These are phyloP conservation scores for Lepisosteus oculatus DNA, from an alignment of 2,113 vertebrate genomes.

Conservation along the genomic window DNA sequence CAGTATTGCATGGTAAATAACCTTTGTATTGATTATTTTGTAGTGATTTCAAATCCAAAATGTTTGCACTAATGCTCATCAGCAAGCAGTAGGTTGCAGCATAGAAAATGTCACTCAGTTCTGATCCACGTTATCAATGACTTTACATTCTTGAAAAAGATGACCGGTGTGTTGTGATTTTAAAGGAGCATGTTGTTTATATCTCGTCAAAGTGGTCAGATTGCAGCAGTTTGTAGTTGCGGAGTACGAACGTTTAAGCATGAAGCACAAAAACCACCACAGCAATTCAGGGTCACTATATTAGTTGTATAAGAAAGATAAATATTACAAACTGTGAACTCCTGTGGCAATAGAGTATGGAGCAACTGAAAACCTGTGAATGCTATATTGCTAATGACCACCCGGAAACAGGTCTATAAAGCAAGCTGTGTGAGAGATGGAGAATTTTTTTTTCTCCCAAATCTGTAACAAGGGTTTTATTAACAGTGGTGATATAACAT, in stretches of 20 bases:
- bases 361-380: no score
- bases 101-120: no score
- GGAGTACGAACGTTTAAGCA: background rate
- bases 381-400: no score
- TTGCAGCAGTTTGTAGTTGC: slow-evolving; percentile 8
- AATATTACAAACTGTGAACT: no score
- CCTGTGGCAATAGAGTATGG: no score
- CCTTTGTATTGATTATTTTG: background rate
- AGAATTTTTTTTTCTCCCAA: slow-evolving; percentile 48
- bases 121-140: no score
- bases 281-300: background rate
- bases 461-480: slow-evolving; percentile 64
- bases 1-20: background rate
- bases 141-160: no score
- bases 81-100: background rate
- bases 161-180: background rate
- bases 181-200: background rate
- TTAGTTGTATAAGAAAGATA: no score
- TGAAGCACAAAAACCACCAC: background rate
- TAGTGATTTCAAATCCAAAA: background rate
- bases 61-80: background rate
- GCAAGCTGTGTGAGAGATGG: slow-evolving; percentile 26
- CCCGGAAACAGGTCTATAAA: background rate
- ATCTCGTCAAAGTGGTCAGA: background rate
- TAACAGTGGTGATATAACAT: slow-evolving; percentile 68